Evolutionary conservation across 2,797 vertebrate genomes (phyloP).

Genomic region (Amblyraja radiata): DNA sequence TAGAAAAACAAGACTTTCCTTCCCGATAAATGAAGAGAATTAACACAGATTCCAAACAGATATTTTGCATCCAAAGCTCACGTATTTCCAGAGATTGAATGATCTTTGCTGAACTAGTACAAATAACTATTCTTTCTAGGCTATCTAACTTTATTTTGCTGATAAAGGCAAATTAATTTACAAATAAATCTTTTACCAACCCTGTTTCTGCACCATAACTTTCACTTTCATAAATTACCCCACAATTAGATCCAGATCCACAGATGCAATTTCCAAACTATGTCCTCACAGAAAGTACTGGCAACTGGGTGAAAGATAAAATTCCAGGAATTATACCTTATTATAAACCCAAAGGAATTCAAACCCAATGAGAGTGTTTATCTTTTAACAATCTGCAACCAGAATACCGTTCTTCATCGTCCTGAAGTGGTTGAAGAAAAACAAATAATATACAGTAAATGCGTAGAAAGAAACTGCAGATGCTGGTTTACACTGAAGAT

Average conservation of each 20-base stretch:
- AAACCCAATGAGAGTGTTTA: not conserved
- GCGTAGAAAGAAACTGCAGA: too few species aligned
- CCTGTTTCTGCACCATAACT: not conserved
- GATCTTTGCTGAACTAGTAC: not conserved
- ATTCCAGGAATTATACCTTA: slow-evolving; percentile 3
- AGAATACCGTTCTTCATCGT: not conserved
- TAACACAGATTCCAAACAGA: not conserved
- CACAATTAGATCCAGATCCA: slow-evolving; percentile 16
- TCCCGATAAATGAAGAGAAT: not conserved
- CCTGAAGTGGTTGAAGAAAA: not conserved
- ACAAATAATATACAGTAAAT: not conserved
- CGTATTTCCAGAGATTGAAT: not conserved
- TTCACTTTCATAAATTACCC: not conserved
- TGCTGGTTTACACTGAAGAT: too few species aligned
- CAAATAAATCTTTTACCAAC: not conserved
- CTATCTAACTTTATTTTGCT: not conserved
- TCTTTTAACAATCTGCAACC: not conserved
- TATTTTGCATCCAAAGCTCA: not conserved
- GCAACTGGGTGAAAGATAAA: not conserved
- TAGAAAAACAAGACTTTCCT: too few species aligned
- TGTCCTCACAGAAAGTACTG: not conserved
- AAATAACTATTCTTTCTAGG: not conserved
- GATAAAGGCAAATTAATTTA: not conserved
- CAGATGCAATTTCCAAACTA: not conserved
- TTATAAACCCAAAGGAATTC: not conserved